A percentile compares a stretch with the other conserved stretches of the same genome.
phyloP scores from a whole-genome alignment of 92 coral and sea anemone genomes.

The Plumapathes pennacea region DNA sequence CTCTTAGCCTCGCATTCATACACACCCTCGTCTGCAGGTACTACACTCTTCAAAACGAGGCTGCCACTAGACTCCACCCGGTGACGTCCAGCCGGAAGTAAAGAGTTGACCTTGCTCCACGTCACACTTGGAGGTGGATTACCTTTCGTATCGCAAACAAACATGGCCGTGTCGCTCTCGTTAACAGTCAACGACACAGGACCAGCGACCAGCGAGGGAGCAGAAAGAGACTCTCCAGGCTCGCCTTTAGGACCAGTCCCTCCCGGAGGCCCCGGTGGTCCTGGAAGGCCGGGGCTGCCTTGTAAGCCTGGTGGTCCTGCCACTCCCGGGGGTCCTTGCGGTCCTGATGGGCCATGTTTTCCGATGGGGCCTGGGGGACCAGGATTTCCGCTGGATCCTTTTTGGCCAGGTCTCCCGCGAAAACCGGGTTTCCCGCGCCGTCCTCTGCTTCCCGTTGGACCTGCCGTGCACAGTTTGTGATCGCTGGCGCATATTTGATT shows the following conservation, averaged over 20 bases:
- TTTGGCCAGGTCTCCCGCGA: too few relatives aligned
- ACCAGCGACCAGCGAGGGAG: constrained; percentile 35
- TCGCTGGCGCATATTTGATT: too few relatives aligned
- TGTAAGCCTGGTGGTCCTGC: constrained; percentile 16
- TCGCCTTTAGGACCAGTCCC: constrained; percentile 60
- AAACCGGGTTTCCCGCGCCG: too few relatives aligned
- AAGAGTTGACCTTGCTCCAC: constrained; percentile 29
- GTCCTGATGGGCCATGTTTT: constrained; percentile 36
- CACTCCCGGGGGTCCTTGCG: constrained; percentile 33
- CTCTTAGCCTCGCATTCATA: constrained; percentile 50
- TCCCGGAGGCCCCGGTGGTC: constrained; percentile 60
- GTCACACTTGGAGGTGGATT: constrained; percentile 60
- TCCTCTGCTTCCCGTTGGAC: too few relatives aligned
- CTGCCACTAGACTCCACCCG: constrained; percentile 21
- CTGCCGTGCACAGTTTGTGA: too few relatives aligned
- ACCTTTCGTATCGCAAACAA: constrained; percentile 50
- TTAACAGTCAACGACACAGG: constrained; percentile 40
- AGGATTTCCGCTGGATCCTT: constrained; percentile 25
- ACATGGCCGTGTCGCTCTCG: constrained; percentile 22
- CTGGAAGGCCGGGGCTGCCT: constrained; percentile 41
- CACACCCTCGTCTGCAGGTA: constrained; percentile 32
- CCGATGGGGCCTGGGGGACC: constrained; percentile 36
- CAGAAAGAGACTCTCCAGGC: constrained; percentile 46
- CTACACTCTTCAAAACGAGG: constrained; percentile 21
- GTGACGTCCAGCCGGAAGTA: constrained; percentile 16